Conservation (phyloP, 2,888 invertebrate species). For the Julus scandinavius region DNA sequence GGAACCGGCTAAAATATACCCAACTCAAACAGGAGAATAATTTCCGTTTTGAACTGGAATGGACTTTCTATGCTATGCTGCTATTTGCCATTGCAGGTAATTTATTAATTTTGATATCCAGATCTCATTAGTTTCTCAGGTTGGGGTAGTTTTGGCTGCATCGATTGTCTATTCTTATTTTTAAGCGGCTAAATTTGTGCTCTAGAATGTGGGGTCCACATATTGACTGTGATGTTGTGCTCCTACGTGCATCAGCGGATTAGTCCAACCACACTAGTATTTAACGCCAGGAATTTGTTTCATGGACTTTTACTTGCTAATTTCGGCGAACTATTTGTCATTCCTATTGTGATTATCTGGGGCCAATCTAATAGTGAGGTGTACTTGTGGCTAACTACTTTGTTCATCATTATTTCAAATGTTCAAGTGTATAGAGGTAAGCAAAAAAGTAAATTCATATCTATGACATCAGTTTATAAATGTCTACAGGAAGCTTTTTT, state of each 20-base stretch:
- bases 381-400: slow-evolving; percentile 53
- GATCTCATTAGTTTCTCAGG: background rate
- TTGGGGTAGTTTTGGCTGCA: background rate
- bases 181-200: background rate
- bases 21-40: slow-evolving; percentile 16
- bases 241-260: background rate
- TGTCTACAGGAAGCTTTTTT: background rate
- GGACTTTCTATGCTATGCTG: slow-evolving; percentile 57
- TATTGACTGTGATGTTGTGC: slow-evolving; percentile 9
- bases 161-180: background rate
- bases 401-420: slow-evolving; percentile 53
- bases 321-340: slow-evolving; percentile 55
- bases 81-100: slow-evolving; percentile 52
- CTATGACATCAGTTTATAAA: background rate
- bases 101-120: background rate
- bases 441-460: background rate
- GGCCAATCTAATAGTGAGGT: slow-evolving; percentile 51
- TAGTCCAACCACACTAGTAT: background rate
- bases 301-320: slow-evolving; percentile 55
- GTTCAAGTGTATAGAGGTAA: slow-evolving; percentile 55
- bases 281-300: slow-evolving; percentile 37
- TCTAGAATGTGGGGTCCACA: slow-evolving; percentile 33
- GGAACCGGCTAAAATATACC: slow-evolving; percentile 44
- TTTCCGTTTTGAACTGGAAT: slow-evolving; percentile 54
- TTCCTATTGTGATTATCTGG: slow-evolving; percentile 57